Conservation (phyloP, 30 jellyfish, hydroid and myxozoan species). For the Hydractinia echinata region DNA sequence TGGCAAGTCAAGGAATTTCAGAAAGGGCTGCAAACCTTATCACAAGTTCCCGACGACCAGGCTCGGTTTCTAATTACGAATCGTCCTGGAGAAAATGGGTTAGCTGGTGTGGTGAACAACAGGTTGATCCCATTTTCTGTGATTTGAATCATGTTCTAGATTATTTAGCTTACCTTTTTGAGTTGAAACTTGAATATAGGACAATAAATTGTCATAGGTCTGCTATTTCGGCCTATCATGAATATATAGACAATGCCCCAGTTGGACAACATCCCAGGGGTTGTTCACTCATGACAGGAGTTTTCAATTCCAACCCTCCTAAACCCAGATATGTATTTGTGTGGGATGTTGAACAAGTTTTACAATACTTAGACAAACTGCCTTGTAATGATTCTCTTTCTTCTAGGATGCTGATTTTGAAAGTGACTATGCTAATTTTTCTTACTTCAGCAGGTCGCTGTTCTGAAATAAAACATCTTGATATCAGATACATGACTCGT, state of each 20-base stretch:
- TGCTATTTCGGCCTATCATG: conserved; percentile 39
- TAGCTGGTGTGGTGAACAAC: conserved; percentile 38
- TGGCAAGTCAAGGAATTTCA: conserved; percentile 27
- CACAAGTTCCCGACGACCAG: conserved; percentile 34
- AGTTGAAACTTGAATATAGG: conserved; percentile 16
- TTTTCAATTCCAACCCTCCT: conserved; percentile 9
- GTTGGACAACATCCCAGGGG: conserved; percentile 45
- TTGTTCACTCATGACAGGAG: conserved; percentile 18
- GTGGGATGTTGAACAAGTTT: conserved; percentile 35
- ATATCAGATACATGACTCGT: conserved; percentile 34
- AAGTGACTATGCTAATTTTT: conserved; percentile 8
- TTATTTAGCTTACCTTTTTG: conserved; percentile 9
- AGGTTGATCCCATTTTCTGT: conserved; percentile 29
- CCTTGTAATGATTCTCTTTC: conserved; percentile 23
- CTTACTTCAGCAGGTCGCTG: conserved; percentile 43
- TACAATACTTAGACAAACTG: neutral
- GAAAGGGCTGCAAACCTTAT: conserved; percentile 33
- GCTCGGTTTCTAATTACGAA: conserved; percentile 34
- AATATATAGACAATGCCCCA: conserved; percentile 20
- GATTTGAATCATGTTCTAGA: neutral
- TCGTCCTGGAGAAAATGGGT: conserved; percentile 42
- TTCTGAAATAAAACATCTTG: conserved; percentile 28
- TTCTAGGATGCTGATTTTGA: conserved; percentile 12
- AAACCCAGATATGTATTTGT: conserved; percentile 10
- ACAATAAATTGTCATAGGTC: conserved; percentile 30